Evolutionary conservation across 2,888 invertebrate species (phyloP).

Genomic region (Lithophane leautieri): DNA sequence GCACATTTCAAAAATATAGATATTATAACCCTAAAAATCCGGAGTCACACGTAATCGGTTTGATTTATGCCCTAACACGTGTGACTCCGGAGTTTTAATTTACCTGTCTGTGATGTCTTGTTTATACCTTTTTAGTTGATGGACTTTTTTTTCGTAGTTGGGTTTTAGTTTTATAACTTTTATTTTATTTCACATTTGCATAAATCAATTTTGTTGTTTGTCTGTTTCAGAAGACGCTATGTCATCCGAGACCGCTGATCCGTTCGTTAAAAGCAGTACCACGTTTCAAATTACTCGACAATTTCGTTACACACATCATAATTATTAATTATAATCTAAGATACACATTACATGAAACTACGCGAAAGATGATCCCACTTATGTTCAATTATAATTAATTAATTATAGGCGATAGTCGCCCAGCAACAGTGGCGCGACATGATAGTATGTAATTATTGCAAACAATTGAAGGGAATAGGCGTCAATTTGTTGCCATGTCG

Average conservation of each 20-base stretch:
- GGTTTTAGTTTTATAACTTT: too few relatives aligned
- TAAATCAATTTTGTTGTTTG: not conserved
- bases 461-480: slow-evolving; percentile 39
- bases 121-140: too few relatives aligned
- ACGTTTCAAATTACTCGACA: not conserved
- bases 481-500: slow-evolving; percentile 58
- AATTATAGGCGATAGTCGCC: slow-evolving; percentile 35
- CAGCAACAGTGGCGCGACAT: slow-evolving; percentile 44
- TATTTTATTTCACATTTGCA: not conserved
- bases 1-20: too few relatives aligned
- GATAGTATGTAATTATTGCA: slow-evolving; percentile 52
- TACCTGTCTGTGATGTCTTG: too few relatives aligned
- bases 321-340: slow-evolving; percentile 16
- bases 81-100: too few relatives aligned
- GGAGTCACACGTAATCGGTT: too few relatives aligned
- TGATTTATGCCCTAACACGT: too few relatives aligned
- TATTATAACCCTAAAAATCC: too few relatives aligned
- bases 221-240: not conserved
- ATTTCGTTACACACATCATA: not conserved
- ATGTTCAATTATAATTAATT: slow-evolving; percentile 46
- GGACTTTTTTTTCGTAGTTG: too few relatives aligned
- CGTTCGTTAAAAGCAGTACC: not conserved
- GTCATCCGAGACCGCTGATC: not conserved
- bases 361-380: slow-evolving; percentile 45
- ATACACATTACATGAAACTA: slow-evolving; percentile 9